phyloP scores from a whole-genome alignment of 53 echinoderm and acorn worm genomes.

The Patiria pectinifera region DNA sequence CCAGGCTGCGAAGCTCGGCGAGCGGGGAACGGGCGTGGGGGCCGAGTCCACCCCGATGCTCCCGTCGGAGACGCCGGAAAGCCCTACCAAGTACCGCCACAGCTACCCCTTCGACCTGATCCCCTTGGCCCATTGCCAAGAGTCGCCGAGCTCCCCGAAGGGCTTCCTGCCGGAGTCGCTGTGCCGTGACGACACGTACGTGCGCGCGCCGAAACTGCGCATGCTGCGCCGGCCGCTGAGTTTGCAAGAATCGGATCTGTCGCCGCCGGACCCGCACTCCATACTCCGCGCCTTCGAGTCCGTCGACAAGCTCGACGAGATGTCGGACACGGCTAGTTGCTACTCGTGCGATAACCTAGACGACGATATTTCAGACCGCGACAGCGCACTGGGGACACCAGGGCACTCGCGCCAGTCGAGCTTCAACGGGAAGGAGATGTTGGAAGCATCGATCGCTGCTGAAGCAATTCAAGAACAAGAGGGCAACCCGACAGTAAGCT shows the following conservation, averaged over 20 bases:
- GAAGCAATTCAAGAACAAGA: background rate
- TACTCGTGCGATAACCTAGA: conserved; percentile 29
- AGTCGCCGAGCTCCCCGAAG: conserved; percentile 47
- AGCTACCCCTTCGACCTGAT: conserved; percentile 43
- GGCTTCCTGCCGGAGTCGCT: conserved; percentile 48
- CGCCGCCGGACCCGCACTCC: conserved; percentile 72
- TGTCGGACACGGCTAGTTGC: conserved; percentile 86
- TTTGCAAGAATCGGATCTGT: conserved; percentile 48
- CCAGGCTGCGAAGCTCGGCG: conserved; percentile 71
- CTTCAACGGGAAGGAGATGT: background rate
- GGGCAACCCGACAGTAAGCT: background rate
- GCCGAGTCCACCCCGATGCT: conserved; percentile 72
- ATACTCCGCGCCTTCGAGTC: conserved; percentile 76
- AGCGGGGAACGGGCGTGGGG: conserved; percentile 85
- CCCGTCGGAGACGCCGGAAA: conserved; percentile 5
- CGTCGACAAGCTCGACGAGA: conserved; percentile 85
- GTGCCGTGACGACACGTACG: conserved; percentile 69
- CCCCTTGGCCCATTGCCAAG: conserved; percentile 43
- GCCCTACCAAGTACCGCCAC: conserved; percentile 17
- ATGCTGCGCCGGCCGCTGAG: conserved; percentile 59
- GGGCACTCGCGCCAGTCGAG: conserved; percentile 10
- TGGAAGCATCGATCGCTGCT: background rate
- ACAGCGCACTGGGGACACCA: conserved; percentile 11
- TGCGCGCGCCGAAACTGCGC: conserved; percentile 57
- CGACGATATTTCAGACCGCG: conserved; percentile 39